A percentile compares a stretch with the other conserved stretches of the same genome.
Evolutionary conservation across 2,797 vertebrate genomes (phyloP).

Genomic region (Silurus aristotelis): DNA sequence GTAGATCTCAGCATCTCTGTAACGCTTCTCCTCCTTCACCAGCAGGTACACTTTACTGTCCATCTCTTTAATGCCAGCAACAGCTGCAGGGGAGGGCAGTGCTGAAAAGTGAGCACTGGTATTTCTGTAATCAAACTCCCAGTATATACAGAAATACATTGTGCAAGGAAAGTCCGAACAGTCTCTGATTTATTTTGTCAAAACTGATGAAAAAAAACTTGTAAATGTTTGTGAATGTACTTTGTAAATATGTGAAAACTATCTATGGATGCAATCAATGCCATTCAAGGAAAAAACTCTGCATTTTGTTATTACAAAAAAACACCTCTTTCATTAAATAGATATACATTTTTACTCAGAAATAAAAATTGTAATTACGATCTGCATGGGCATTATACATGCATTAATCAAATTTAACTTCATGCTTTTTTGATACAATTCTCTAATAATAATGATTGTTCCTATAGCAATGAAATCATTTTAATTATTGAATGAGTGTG

Average conservation of each 20-base stretch:
- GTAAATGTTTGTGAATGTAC: no score
- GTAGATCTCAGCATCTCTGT: conserved; percentile 86
- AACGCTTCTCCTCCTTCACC: conserved; percentile 95
- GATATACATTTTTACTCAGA: not conserved
- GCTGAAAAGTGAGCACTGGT: conserved; percentile 95
- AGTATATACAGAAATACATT: conserved; percentile 57
- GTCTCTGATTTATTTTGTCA: not conserved
- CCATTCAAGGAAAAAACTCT: not conserved
- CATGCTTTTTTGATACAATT: not conserved
- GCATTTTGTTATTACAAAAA: not conserved
- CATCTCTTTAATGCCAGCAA: conserved; percentile 94
- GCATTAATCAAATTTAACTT: not conserved
- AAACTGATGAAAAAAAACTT: not conserved
- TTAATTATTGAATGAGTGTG: not conserved
- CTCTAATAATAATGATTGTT: not conserved
- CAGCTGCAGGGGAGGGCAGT: conserved; percentile 97
- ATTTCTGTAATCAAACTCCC: conserved; percentile 84
- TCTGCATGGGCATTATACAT: not conserved
- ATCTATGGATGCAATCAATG: not conserved
- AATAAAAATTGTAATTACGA: not conserved
- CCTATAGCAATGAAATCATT: not conserved
- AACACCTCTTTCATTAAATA: not conserved
- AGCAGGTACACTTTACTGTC: conserved; percentile 94
- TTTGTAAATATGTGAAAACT: not conserved
- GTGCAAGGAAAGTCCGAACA: conserved; percentile 25